Evolutionary conservation across 2,888 invertebrate species (phyloP), one percentile per base, ranked within the genome.

Genomic region (Arenicola marina): DNA sequence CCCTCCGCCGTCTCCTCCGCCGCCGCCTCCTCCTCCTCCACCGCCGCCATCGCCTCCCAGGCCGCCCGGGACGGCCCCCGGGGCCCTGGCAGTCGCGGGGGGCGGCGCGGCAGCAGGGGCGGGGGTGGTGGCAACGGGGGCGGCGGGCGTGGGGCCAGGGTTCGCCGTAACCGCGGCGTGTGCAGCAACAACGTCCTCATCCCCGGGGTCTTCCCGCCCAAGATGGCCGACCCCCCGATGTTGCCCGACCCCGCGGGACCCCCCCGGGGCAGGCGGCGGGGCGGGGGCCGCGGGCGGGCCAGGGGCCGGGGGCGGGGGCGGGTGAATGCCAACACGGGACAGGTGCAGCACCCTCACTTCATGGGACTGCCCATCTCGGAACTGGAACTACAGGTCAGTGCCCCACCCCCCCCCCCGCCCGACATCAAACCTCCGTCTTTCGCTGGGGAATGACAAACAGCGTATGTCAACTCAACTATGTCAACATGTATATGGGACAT

Each of bases 201-300:
- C 15, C 26, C 48, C 18, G 15, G 7, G 48, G 7, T 48, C 18
- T 11, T 32, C 29, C 7, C 15, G 53, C 24, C 24, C 24, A 53
- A 32, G 15, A 32, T 24, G 15, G 31, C 53, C 11, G 32, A 53
- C 32, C 53, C 53, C 15, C 33, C 29, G 4, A 7, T 31, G 29
- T 11, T 18, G 53, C 7, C 48, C 7, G 18, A 48, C 18, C 15
- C 15, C 48, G 26, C 15, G n/a, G 48, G 26, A 24, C 48, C 28
- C 3, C n/a, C 29, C 28, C 15, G 46, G 34, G 28, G 33, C 21
- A 46, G 59, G 46, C 56, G 60, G 33, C n/a, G 59, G 2, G 53
- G 65, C 21, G 4, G 60, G 21, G 58, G 61, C n/a, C 34, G 66
- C 4, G 67, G 67, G n/a, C 54, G 65, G 32, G 65, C 62, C 29